A percentile compares a stretch with the other conserved stretches of the same genome.
Evolutionary conservation across 2,797 vertebrate species (phyloP).

Genomic region (Crax fasciolata): DNA sequence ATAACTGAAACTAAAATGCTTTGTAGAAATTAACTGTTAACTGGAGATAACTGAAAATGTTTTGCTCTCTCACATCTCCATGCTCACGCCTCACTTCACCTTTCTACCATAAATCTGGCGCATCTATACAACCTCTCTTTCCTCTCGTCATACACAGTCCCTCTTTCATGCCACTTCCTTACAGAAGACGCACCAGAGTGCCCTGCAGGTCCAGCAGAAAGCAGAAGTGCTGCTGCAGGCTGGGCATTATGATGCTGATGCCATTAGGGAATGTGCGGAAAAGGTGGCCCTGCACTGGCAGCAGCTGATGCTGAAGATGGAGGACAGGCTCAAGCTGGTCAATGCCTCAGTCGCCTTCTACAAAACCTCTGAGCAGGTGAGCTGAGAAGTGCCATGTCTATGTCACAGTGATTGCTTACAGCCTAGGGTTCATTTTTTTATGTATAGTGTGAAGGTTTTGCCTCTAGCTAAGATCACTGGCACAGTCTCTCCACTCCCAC

Average conservation of each 20-base stretch:
- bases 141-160: conserved; percentile 87
- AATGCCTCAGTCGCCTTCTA: conserved; percentile 99
- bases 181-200: conserved; percentile 99
- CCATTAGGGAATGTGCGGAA: conserved; percentile 94
- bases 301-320: conserved; percentile 99
- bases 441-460: accelerated
- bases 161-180: conserved; percentile 98
- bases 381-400: neutral
- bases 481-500: neutral
- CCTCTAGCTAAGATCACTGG: neutral
- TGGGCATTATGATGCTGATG: conserved; percentile 94
- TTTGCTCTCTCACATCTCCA: conserved; percentile 83
- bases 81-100: conserved; percentile 81
- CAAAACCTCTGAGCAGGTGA: conserved; percentile 98
- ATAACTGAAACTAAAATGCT: conserved; percentile 50
- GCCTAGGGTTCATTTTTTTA: neutral
- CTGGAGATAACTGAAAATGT: conserved; percentile 81
- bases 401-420: neutral
- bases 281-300: conserved; percentile 98
- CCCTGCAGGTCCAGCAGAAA: conserved; percentile 98
- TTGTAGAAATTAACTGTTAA: conserved; percentile 27
- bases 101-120: conserved; percentile 83
- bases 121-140: conserved; percentile 82
- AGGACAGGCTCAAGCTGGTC: conserved; percentile 96
- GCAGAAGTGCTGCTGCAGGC: conserved; percentile 95